Percentiles rank a stretch among this genome's conserved stretches.
Evolutionary conservation across 2,797 vertebrate species (phyloP).

Genomic region (Crotalus adamanteus): DNA sequence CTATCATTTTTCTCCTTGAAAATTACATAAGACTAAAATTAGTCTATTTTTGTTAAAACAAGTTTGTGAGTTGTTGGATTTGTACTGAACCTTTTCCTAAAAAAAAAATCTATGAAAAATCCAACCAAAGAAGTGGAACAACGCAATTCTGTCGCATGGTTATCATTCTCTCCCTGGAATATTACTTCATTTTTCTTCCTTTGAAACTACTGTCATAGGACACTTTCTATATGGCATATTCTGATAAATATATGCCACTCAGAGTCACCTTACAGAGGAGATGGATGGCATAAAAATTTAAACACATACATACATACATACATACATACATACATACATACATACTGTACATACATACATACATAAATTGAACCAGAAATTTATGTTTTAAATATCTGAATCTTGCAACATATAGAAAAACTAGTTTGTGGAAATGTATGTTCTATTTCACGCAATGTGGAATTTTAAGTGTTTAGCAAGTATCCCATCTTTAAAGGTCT

Average conservation of each 20-base stretch:
- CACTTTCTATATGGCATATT: neutral
- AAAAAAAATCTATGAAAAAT: neutral
- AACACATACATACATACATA: neutral
- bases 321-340: neutral
- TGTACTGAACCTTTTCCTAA: neutral
- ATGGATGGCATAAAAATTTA: neutral
- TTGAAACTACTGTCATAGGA: neutral
- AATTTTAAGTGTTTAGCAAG: slow-evolving; percentile 28
- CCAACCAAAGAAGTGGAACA: neutral
- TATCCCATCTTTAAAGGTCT: slow-evolving; percentile 31
- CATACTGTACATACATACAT: neutral
- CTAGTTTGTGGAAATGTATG: neutral
- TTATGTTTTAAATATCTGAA: neutral
- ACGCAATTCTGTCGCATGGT: neutral
- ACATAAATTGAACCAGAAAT: neutral
- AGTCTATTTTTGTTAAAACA: neutral
- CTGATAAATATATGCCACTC: neutral
- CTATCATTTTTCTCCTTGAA: neutral
- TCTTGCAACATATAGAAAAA: neutral
- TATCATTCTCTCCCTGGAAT: neutral
- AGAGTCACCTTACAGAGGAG: neutral
- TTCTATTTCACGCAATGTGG: neutral
- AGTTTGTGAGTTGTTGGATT: neutral
- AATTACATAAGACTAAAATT: neutral
- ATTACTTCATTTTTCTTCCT: neutral